Conservation (phyloP, 2,113 vertebrate species). For the Chionodraco myersi region DNA sequence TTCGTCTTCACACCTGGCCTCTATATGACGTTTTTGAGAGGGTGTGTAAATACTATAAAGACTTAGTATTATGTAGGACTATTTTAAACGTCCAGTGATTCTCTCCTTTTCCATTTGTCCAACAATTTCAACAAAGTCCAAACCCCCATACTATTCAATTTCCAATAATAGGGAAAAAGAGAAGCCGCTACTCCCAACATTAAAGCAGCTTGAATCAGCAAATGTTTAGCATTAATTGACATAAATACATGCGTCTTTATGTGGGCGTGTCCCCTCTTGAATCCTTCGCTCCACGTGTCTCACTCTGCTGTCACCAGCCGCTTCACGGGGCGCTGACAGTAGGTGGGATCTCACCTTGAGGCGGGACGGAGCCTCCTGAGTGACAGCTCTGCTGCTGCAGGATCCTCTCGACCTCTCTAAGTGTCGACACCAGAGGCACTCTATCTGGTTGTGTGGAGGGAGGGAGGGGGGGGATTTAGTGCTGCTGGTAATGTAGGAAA, state of each 20-base stretch:
- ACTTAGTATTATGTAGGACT: background rate
- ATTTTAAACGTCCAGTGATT: background rate
- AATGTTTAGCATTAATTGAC: background rate
- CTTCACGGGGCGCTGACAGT: slow-evolving; percentile 62
- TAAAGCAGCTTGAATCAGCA: background rate
- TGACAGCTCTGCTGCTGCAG: slow-evolving; percentile 75
- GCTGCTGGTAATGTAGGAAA: slow-evolving; percentile 40
- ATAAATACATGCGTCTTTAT: slow-evolving; percentile 4
- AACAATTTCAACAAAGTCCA: background rate
- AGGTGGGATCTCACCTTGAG: slow-evolving; percentile 79
- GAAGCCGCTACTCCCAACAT: background rate
- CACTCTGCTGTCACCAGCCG: slow-evolving; percentile 60
- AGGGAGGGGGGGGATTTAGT: slow-evolving; percentile 25
- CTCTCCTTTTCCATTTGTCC: too few relatives aligned
- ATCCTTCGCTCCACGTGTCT: slow-evolving; percentile 33
- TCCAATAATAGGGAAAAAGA: background rate
- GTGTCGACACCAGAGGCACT: slow-evolving; percentile 70
- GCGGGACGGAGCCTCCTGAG: slow-evolving; percentile 72
- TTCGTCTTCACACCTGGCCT: background rate
- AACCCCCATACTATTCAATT: background rate
- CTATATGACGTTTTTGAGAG: background rate
- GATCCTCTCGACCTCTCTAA: slow-evolving; percentile 71
- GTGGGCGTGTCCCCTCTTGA: slow-evolving; percentile 8
- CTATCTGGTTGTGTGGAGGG: slow-evolving; percentile 22
- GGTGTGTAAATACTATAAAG: background rate